A percentile compares a stretch with the other conserved stretches of the same genome.
Conservation (phyloP, 1,140 invertebrate species). For the Spodoptera frugiperda region DNA sequence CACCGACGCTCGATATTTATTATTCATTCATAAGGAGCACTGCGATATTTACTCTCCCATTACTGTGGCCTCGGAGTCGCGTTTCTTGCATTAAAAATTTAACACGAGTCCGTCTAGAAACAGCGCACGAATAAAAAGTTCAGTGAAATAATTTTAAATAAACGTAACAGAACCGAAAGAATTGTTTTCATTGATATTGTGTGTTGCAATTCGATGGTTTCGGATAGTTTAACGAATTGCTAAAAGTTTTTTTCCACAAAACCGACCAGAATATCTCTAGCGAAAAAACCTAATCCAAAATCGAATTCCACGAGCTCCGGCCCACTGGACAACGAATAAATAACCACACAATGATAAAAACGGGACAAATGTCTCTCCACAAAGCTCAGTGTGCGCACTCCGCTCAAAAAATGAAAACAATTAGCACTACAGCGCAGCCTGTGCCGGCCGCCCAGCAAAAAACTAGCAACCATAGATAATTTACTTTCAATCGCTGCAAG, state of each 20-base stretch:
- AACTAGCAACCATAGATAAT: slow-evolving; percentile 67
- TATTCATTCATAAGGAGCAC: slow-evolving; percentile 78
- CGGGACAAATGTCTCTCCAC: slow-evolving; percentile 65
- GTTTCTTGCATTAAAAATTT: slow-evolving; percentile 76
- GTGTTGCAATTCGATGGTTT: not conserved
- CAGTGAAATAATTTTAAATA: slow-evolving; percentile 59
- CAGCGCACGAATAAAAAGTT: slow-evolving; percentile 55
- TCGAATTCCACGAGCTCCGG: slow-evolving; percentile 60
- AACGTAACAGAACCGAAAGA: slow-evolving; percentile 22
- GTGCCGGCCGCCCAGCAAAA: slow-evolving; percentile 51
- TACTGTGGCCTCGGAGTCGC: slow-evolving; percentile 69
- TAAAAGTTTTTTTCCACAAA: slow-evolving; percentile 46
- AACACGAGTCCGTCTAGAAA: slow-evolving; percentile 57
- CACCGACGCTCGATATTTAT: slow-evolving; percentile 66
- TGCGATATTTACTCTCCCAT: slow-evolving; percentile 77
- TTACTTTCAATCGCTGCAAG: slow-evolving; percentile 72
- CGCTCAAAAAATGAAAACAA: slow-evolving; percentile 73
- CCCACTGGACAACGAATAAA: slow-evolving; percentile 58
- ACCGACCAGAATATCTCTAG: slow-evolving; percentile 30
- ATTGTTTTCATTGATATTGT: slow-evolving; percentile 32
- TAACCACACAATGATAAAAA: slow-evolving; percentile 65
- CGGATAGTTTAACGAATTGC: slow-evolving; percentile 22
- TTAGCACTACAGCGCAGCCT: slow-evolving; percentile 64
- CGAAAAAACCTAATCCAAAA: slow-evolving; percentile 60
- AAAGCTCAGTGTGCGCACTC: slow-evolving; percentile 59